phyloP scores from a whole-genome alignment of 2,113 vertebrate species.

The Petrocephalus microphthalmus region DNA sequence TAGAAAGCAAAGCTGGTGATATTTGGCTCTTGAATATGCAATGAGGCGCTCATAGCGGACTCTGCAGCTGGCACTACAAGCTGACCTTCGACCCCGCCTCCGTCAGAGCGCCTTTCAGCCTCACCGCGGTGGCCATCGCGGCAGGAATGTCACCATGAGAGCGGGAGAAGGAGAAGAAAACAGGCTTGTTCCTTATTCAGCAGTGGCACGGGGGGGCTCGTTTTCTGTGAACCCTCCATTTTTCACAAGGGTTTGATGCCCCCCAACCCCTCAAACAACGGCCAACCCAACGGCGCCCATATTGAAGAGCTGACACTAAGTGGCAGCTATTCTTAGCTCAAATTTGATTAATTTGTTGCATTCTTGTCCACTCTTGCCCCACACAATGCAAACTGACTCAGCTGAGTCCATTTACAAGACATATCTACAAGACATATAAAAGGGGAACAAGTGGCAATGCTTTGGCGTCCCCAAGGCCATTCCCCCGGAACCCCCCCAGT shows the following conservation, averaged over 20 bases:
- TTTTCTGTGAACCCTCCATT: conserved; percentile 69
- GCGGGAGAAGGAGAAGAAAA: conserved; percentile 51
- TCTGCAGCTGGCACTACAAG: conserved; percentile 79
- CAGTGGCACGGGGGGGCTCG: conserved; percentile 56
- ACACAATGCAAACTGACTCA: conserved; percentile 79
- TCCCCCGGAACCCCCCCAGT: neutral
- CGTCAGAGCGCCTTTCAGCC: conserved; percentile 65
- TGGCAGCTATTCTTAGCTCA: conserved; percentile 66
- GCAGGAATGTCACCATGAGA: conserved; percentile 63
- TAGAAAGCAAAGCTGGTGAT: neutral
- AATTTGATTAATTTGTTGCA: conserved; percentile 89
- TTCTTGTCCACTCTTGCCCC: conserved; percentile 67
- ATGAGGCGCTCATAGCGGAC: conserved; percentile 59
- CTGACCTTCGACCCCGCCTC: conserved; percentile 64
- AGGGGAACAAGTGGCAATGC: conserved; percentile 44
- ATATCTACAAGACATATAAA: conserved; percentile 55
- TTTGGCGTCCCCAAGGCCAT: conserved; percentile 19
- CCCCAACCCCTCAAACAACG: conserved; percentile 52
- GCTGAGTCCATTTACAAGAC: conserved; percentile 73
- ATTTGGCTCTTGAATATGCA: conserved; percentile 33
- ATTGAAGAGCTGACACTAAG: conserved; percentile 54
- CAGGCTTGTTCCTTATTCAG: conserved; percentile 64
- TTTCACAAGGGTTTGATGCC: conserved; percentile 71
- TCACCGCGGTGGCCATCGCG: conserved; percentile 56
- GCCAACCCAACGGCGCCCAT: conserved; percentile 35